Base-by-base conservation (phyloP, 1,140 invertebrate species). In the Pogonomyrmex californicus region DNA sequence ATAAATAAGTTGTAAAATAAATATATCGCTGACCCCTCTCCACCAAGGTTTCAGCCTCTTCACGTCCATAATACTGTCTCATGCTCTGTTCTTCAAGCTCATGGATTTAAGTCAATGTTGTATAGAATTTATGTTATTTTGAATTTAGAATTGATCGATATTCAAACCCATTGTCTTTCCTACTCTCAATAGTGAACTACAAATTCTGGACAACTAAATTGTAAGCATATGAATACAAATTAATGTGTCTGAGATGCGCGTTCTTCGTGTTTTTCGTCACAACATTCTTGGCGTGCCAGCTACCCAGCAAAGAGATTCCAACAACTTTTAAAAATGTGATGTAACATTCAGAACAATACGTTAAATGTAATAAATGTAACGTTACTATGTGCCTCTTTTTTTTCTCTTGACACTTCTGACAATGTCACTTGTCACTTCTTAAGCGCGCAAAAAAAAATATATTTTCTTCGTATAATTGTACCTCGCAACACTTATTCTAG, bases 331-430 rank as follows among this genome's bases (percentile, higher is more conserved):
- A 30, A 65, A 63, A 63, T n/a, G 2, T 33, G 58, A 63, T 17
- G 4, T 38, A 65, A 23, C 23, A 44, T 54, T 10, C 4, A 17
- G 36, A 68, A 41, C 17, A 9, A 68, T 12, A 33, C 17, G 7
- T 79, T 77, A 62, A 77, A 77, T 47, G n/a, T 47, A 60, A 23
- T 41, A 41, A 44, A 75, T 73, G n/a, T 33, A 71, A 71, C 9
- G 2, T 58, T 14, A 56, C 36, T 56, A 36, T 75, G 44, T 23
- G 65, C 41, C 5, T 68, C n/a, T 23, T 23, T 23, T 23, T 23
- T 23, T 23, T 23, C 23, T 23, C 23, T 23, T 23, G 23, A 68
- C 41, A 5, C 12, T 41, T 68, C 41, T 47, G n/a, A 3, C 38
- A 44, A 49, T 4, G 41, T n/a, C 38, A 44, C 17, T 47, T 4